Base-by-base conservation (phyloP, 2,113 vertebrate genomes). In the Cyprinodon brontotheroides region DNA sequence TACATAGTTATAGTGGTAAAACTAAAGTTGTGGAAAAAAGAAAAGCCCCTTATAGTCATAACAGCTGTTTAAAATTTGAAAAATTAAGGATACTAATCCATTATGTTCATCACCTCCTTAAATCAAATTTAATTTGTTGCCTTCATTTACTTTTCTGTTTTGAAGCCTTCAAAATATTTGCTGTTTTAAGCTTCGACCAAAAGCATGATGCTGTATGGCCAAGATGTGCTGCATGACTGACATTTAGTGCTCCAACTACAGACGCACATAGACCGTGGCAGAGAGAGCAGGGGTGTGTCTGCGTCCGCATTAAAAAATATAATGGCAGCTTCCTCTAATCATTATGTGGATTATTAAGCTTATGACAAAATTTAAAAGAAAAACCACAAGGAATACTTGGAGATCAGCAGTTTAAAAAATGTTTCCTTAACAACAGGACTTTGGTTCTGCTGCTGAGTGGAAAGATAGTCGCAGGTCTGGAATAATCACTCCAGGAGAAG, bases 151-250 rank as follows among this genome's bases (percentile, higher is more conserved):
- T 14, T 17, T 53, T 75, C 11, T 17, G 29, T 22, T 60, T 59
- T 57, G 36, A 8, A 65, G 65, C 59, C 57, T 68, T 38, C 11
- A 65, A 80, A 72, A 87, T 70, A 80, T 29, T 29, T 29, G 76
- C 45, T 47, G 41, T 60, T 36, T 48, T 67, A 84, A 84, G 88
- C 86, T 88, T 70, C 61, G 53, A 73, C 11, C 57, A 20, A 37
- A 39, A 50, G 75, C 65, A 59, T 59, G 65, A 78, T 68, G 47
- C 50, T 78, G 75, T 78, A 36, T 75, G 67, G 84, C 11, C 37
- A 80, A 71, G 80, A 68, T 53, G 66, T 83, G 74, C 78, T 81
- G 78, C 74, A 80, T 79, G 74, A 88, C 79, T 50, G 62, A 80
- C 77, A 73, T 86, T 80, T 79, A 78, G 79, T 78, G 20, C 68